Percentiles rank a stretch among this genome's conserved stretches.
Conservation (phyloP, 92 coral and sea anemone genomes). For the Micromussa lordhowensis region DNA sequence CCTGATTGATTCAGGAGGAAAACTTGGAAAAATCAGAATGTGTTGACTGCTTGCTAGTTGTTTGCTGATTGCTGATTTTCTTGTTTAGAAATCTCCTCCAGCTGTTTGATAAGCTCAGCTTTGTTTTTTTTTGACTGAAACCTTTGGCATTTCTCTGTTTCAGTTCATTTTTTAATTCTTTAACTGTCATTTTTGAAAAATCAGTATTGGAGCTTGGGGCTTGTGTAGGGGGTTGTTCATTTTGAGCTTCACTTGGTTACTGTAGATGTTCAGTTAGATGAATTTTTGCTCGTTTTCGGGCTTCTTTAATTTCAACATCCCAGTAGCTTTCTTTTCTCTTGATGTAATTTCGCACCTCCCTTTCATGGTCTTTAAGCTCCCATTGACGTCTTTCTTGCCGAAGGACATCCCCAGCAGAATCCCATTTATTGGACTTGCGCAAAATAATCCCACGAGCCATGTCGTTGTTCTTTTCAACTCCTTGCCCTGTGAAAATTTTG, state of each 20-base stretch:
- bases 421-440: constrained; percentile 68
- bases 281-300: constrained; percentile 16
- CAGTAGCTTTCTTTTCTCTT: constrained; percentile 43
- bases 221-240: neutral
- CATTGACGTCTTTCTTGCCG: constrained; percentile 37
- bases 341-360: constrained; percentile 10
- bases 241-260: constrained; percentile 22
- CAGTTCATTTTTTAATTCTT: constrained; percentile 47
- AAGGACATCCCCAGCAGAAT: constrained; percentile 41
- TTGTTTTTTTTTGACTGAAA: constrained; percentile 42
- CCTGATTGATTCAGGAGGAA: neutral
- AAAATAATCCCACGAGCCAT: constrained; percentile 43
- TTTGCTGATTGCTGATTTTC: neutral
- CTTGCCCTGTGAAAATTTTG: constrained; percentile 38
- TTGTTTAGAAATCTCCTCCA: neutral
- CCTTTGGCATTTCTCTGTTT: constrained; percentile 54
- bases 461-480: constrained; percentile 60
- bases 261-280: neutral
- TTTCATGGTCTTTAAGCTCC: constrained; percentile 31
- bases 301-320: constrained; percentile 45
- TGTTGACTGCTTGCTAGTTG: neutral
- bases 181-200: constrained; percentile 46
- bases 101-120: constrained; percentile 50
- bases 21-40: too few relatives aligned
- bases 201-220: constrained; percentile 4